phyloP scores from a whole-genome alignment of 2,888 invertebrate genomes.

The Trissonchulus latispiculum region DNA sequence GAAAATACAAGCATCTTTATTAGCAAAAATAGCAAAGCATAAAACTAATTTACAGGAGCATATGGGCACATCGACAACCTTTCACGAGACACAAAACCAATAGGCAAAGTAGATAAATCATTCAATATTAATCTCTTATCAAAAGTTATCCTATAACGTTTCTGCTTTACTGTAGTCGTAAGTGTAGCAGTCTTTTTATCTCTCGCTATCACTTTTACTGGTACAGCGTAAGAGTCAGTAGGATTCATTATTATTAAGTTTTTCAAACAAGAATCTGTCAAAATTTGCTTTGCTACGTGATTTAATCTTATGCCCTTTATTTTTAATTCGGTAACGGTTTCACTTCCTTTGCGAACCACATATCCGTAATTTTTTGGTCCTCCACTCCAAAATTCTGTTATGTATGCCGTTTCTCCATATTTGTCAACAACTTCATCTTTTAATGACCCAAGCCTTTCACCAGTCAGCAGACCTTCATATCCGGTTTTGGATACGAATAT shows the following conservation, averaged over 20 bases:
- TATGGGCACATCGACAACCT: no score
- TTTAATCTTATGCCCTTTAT: not conserved
- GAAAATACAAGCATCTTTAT: no score
- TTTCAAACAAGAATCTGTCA: not conserved
- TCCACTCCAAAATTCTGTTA: not conserved
- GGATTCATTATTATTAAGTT: not conserved
- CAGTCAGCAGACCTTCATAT: not conserved
- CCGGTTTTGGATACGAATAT: conserved; percentile 31
- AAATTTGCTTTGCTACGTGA: not conserved
- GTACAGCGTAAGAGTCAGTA: no score
- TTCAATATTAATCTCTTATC: not conserved
- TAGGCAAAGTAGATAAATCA: not conserved
- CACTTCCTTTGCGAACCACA: not conserved
- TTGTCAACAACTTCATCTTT: not conserved
- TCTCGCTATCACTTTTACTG: no score
- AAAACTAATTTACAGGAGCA: no score
- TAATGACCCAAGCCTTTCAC: not conserved
- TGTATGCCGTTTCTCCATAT: not conserved
- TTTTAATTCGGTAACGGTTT: not conserved
- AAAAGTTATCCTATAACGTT: not conserved
- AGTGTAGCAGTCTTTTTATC: no score
- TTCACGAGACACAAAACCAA: not conserved
- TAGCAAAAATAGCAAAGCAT: no score
- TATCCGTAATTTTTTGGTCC: not conserved
- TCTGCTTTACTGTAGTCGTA: no score